Percentiles rank a stretch among this genome's conserved stretches.
Evolutionary conservation across 2,888 invertebrate species (phyloP).

Genomic region (Periphyllus acericola): DNA sequence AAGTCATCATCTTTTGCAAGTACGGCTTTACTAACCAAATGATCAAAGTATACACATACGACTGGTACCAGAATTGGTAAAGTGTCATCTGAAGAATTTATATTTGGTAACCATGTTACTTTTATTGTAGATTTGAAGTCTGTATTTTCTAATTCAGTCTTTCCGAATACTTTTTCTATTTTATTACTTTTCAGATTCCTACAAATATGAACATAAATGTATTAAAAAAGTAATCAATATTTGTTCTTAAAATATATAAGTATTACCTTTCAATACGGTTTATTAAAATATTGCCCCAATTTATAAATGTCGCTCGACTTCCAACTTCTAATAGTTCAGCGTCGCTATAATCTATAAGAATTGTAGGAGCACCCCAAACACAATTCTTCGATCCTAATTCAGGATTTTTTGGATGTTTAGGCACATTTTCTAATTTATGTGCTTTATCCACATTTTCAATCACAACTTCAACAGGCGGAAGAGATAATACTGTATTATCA

Average conservation of each 20-base stretch:
- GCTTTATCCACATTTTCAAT: constrained; percentile 75
- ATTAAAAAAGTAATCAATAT: neutral
- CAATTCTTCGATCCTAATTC: constrained; percentile 82
- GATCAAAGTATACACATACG: constrained; percentile 91
- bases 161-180: constrained; percentile 80
- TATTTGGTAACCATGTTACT: constrained; percentile 83
- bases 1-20: constrained; percentile 98
- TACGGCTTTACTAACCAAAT: constrained; percentile 92
- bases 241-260: constrained; percentile 63
- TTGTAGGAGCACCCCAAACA: constrained; percentile 78
- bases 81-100: constrained; percentile 60
- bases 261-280: constrained; percentile 78
- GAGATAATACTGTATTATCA: constrained; percentile 70
- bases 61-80: constrained; percentile 74
- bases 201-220: constrained; percentile 63
- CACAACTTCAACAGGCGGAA: constrained; percentile 73
- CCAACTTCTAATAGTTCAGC: constrained; percentile 74
- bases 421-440: constrained; percentile 71
- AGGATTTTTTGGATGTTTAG: constrained; percentile 92
- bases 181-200: constrained; percentile 70
- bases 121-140: constrained; percentile 98
- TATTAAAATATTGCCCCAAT: constrained; percentile 95
- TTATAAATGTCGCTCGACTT: constrained; percentile 95
- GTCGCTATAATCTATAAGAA: constrained; percentile 90
- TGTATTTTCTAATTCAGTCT: constrained; percentile 89